Percentiles rank a stretch among this genome's conserved stretches.
Evolutionary conservation across 2,797 vertebrate genomes (phyloP).

Genomic region (Rachycentron canadum): DNA sequence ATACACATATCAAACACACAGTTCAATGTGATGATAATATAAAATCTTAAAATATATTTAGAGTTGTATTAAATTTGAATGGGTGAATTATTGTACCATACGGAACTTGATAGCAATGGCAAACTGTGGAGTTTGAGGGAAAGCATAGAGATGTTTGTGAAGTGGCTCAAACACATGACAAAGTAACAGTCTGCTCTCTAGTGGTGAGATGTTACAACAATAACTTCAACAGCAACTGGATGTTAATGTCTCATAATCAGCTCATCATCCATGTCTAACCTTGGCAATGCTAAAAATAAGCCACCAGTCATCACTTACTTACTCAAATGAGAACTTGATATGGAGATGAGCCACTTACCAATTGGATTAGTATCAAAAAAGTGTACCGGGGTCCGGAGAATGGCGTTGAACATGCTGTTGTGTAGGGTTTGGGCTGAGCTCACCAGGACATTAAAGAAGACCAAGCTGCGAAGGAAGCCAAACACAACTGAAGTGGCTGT

Average conservation of each 20-base stretch:
- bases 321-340: not conserved
- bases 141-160: constrained; percentile 25
- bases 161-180: constrained; percentile 51
- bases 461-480: constrained; percentile 87
- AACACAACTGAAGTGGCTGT: constrained; percentile 88
- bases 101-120: constrained; percentile 19
- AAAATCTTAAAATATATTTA: not conserved
- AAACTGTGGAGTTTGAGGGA: constrained; percentile 26
- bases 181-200: constrained; percentile 83
- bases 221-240: constrained; percentile 6
- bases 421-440: constrained; percentile 90
- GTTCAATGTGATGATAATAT: not conserved
- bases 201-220: constrained; percentile 69
- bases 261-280: constrained; percentile 4
- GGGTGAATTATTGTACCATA: not conserved
- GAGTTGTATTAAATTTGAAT: not conserved
- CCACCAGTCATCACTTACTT: not conserved
- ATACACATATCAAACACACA: not conserved
- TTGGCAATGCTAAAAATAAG: not conserved
- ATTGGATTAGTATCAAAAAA: constrained; percentile 81
- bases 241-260: constrained; percentile 12
- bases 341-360: constrained; percentile 69
- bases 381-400: constrained; percentile 73
- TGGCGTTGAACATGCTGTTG: constrained; percentile 80
- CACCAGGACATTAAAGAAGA: constrained; percentile 91